phyloP scores from a whole-genome alignment of 2,888 invertebrate species.

The Siphlonurus alternatus region DNA sequence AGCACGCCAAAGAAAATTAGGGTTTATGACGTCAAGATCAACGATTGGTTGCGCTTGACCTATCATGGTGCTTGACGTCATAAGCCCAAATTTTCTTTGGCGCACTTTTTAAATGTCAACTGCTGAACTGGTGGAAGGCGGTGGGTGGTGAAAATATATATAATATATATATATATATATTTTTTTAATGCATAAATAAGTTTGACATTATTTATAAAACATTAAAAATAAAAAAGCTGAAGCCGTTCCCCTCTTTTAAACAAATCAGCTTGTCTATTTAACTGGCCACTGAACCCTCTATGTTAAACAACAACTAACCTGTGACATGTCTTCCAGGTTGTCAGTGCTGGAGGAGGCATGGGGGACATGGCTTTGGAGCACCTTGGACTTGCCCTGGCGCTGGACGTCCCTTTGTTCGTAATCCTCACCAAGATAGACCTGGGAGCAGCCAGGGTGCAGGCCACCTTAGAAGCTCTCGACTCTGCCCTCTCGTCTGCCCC shows the following conservation, averaged over 20 bases:
- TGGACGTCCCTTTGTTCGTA: conserved; percentile 80
- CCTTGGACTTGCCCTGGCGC: conserved; percentile 60
- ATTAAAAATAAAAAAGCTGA: no score
- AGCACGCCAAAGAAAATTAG: no score
- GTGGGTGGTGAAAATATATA: not conserved
- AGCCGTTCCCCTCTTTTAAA: no score
- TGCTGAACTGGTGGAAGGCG: no score
- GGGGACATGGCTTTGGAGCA: conserved; percentile 81
- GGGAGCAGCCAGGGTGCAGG: conserved; percentile 27
- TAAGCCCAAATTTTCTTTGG: no score
- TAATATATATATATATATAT: not conserved
- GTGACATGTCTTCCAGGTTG: conserved; percentile 32
- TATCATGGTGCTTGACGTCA: no score
- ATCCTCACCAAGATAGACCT: conserved; percentile 89
- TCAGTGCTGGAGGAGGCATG: conserved; percentile 65
- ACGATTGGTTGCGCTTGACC: no score
- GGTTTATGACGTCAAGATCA: no score
- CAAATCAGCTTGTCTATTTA: not conserved
- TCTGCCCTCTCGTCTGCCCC: conserved; percentile 12
- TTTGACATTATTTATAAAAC: no score
- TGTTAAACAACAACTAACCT: conserved; percentile 21
- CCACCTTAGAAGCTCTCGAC: conserved; percentile 21
- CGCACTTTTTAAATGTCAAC: no score
- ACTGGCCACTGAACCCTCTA: conserved; percentile 21
- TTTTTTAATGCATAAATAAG: no score